Evolutionary conservation across 2,113 vertebrate species (phyloP).

Genomic region (Haemorhous mexicanus): DNA sequence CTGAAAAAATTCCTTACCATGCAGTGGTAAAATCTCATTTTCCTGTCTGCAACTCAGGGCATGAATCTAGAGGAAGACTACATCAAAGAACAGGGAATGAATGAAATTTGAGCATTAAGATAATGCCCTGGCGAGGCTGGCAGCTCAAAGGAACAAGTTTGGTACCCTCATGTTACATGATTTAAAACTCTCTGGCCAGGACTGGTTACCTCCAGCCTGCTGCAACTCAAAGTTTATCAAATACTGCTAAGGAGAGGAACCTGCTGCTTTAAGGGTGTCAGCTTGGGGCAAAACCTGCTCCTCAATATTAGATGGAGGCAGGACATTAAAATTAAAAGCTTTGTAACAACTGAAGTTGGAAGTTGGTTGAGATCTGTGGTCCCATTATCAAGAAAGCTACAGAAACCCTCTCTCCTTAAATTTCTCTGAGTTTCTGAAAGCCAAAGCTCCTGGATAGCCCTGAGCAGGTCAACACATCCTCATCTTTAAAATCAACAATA

Average conservation of each 20-base stretch:
- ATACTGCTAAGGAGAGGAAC: background rate
- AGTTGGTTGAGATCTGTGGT: background rate
- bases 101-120: background rate
- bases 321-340: background rate
- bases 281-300: background rate
- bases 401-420: background rate
- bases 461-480: background rate
- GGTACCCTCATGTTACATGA: accelerated
- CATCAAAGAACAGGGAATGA: background rate
- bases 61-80: background rate
- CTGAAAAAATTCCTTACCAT: background rate
- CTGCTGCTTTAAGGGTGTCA: background rate
- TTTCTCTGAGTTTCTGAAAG: background rate
- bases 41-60: background rate
- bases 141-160: background rate
- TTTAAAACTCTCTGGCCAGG: background rate
- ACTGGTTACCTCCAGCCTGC: background rate
- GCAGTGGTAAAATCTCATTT: background rate
- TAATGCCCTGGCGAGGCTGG: background rate
- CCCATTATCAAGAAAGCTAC: background rate
- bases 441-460: background rate
- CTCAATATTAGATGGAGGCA: background rate
- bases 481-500: background rate
- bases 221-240: background rate
- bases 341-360: background rate